Evolutionary conservation across 2,888 invertebrate species (phyloP).

Genomic region (Apotomis capreana): DNA sequence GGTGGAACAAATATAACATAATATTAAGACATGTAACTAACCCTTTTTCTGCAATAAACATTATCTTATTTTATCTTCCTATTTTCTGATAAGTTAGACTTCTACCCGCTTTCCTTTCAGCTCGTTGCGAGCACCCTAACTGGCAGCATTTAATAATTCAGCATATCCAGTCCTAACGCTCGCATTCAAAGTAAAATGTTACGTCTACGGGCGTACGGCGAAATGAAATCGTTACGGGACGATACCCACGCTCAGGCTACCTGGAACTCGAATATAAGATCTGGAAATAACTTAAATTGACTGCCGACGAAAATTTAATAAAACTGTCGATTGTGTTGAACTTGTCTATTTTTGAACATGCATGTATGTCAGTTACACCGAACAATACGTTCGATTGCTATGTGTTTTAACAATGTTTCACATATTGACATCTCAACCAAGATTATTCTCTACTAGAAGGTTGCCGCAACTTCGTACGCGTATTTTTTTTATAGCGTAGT

Average conservation of each 20-base stretch:
- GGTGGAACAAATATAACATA: no score
- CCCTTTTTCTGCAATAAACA: no score
- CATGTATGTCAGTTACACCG: no score
- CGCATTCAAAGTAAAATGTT: conserved; percentile 13
- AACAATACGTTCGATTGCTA: no score
- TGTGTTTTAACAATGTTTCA: no score
- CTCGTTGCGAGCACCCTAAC: background rate
- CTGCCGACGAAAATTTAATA: background rate
- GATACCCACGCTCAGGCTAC: conserved; percentile 8
- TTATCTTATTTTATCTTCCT: no score
- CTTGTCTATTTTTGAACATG: background rate
- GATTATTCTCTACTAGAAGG: no score
- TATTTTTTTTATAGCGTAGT: no score
- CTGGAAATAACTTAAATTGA: background rate
- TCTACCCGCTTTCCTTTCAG: background rate
- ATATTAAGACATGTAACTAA: no score
- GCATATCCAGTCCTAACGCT: background rate
- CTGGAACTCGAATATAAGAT: conserved; percentile 6
- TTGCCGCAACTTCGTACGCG: no score
- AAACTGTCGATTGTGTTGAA: background rate
- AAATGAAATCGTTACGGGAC: conserved; percentile 8
- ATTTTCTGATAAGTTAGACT: background rate
- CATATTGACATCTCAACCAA: no score
- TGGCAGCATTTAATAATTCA: conserved; percentile 13
- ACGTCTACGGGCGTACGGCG: conserved; percentile 8